Percentiles rank a stretch among this genome's conserved stretches.
Conservation (phyloP, 2,113 vertebrate genomes). For the Thinocorus orbignyianus region DNA sequence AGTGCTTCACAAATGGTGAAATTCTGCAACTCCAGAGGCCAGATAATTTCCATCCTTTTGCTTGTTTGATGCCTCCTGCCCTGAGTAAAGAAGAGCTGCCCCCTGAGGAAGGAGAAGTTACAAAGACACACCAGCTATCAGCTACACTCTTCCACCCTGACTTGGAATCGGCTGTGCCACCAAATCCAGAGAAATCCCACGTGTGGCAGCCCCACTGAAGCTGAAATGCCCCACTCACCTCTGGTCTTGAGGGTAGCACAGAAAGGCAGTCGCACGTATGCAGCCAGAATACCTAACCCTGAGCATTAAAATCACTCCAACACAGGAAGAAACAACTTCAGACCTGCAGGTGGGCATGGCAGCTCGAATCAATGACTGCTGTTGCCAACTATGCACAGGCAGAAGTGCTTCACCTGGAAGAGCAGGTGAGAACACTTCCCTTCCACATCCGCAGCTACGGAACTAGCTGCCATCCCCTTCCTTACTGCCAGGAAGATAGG, state of each 20-base stretch:
- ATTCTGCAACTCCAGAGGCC: background rate
- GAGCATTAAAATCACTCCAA: background rate
- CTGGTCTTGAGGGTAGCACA: background rate
- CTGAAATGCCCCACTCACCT: background rate
- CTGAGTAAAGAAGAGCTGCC: background rate
- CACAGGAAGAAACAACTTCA: background rate
- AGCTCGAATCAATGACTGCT: fast-evolving
- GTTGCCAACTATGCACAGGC: background rate
- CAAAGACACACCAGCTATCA: background rate
- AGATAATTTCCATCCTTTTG: background rate
- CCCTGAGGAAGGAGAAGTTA: background rate
- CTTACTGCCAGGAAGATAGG: background rate
- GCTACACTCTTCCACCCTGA: fast-evolving
- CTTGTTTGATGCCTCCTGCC: background rate
- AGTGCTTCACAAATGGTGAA: background rate
- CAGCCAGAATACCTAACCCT: background rate
- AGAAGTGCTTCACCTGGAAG: background rate
- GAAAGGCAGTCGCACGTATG: fast-evolving
- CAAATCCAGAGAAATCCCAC: background rate
- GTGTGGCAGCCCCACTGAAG: fast-evolving
- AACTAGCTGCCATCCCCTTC: background rate
- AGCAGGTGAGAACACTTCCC: background rate
- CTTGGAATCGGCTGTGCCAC: background rate
- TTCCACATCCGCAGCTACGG: background rate
- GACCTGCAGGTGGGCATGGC: background rate